phyloP scores from a whole-genome alignment of 2,888 invertebrate species.

The Coelinius sp. region DNA sequence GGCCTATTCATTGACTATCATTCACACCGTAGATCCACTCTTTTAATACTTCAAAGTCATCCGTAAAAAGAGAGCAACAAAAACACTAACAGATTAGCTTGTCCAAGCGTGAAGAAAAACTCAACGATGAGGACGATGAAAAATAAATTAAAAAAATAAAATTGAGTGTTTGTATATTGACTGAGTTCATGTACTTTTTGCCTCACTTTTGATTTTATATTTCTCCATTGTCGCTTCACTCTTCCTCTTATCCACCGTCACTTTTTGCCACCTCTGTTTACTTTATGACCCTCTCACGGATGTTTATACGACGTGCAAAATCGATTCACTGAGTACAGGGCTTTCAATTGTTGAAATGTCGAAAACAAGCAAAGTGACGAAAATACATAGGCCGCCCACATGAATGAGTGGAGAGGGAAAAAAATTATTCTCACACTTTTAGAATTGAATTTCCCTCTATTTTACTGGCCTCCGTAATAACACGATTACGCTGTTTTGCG shows the following conservation, averaged over 20 bases:
- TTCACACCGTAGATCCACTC: neutral
- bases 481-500: conserved; percentile 3
- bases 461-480: neutral
- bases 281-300: conserved; percentile 18
- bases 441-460: neutral
- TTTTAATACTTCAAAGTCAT: neutral
- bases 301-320: conserved; percentile 13
- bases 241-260: neutral
- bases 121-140: too few species aligned
- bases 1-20: conserved; percentile 1
- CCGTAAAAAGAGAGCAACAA: neutral
- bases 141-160: neutral
- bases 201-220: conserved; percentile 6
- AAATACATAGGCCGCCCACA: neutral
- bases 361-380: neutral
- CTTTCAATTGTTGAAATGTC: conserved; percentile 3
- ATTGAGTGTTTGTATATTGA: conserved; percentile 8
- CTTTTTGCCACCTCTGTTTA: conserved; percentile 8
- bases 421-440: neutral
- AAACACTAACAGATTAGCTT: conserved; percentile 6
- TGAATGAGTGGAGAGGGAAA: neutral
- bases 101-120: neutral
- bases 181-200: neutral
- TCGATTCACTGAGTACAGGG: conserved; percentile 1
- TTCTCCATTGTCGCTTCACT: neutral